Conservation (phyloP, 2,888 invertebrate genomes). For the Agonopterix alstromeriana region DNA sequence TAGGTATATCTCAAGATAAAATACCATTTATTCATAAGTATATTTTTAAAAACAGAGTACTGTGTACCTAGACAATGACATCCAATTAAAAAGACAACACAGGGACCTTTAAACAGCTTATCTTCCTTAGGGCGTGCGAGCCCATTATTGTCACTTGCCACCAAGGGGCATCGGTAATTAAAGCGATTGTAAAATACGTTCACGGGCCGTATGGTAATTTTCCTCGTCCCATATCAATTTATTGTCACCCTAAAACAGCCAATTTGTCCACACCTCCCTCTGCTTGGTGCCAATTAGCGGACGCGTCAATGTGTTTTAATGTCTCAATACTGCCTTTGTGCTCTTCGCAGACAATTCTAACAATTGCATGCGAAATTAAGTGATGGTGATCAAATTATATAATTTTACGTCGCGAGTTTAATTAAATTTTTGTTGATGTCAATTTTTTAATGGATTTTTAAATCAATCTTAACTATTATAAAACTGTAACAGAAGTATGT, state of each 20-base stretch:
- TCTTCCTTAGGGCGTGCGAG: constrained; percentile 19
- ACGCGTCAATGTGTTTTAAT: constrained; percentile 47
- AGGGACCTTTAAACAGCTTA: too few species aligned
- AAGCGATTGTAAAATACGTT: constrained; percentile 65
- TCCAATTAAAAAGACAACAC: constrained; percentile 29
- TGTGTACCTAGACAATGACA: neutral
- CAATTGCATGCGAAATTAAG: too few species aligned
- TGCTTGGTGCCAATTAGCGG: constrained; percentile 58
- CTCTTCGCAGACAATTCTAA: too few species aligned
- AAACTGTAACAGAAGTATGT: too few species aligned
- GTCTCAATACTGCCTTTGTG: constrained; percentile 40
- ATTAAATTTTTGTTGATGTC: too few species aligned
- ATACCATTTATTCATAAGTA: too few species aligned
- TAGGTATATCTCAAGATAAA: too few species aligned
- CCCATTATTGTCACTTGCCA: constrained; percentile 44
- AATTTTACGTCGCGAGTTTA: too few species aligned
- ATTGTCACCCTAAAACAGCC: constrained; percentile 68
- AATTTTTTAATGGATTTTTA: too few species aligned
- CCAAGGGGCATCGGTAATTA: constrained; percentile 52
- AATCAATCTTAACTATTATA: too few species aligned
- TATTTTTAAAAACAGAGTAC: too few species aligned
- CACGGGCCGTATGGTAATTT: constrained; percentile 60
- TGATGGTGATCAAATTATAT: too few species aligned
- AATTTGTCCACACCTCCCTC: constrained; percentile 57
- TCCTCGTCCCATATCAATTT: constrained; percentile 65